A percentile compares a stretch with the other conserved stretches of the same genome.
Evolutionary conservation across 2,888 invertebrate genomes (phyloP).

Genomic region (Auanema freiburgensis): DNA sequence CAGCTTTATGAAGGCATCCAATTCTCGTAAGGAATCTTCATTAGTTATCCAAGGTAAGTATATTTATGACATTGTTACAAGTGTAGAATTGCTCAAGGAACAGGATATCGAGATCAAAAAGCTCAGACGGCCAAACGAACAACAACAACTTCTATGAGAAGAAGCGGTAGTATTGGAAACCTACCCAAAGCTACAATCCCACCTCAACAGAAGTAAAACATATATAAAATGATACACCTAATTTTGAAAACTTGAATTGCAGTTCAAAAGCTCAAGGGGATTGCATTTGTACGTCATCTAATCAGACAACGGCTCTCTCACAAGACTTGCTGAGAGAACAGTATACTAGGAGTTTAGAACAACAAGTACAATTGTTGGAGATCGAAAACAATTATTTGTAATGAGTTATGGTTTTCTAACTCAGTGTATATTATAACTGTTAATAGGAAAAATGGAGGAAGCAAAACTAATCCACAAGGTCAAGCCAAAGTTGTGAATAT

Average conservation of each 20-base stretch:
- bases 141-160: conserved; percentile 13
- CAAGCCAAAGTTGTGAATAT: conserved; percentile 11
- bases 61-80: no score
- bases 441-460: background rate
- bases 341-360: conserved; percentile 43
- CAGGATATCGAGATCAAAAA: no score
- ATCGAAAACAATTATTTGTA: conserved; percentile 44
- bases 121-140: conserved; percentile 7
- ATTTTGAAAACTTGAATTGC: no score
- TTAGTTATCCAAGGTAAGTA: no score
- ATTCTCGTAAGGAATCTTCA: no score
- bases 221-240: no score
- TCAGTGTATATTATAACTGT: background rate
- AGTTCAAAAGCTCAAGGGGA: no score
- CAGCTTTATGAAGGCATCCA: no score
- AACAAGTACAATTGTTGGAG: conserved; percentile 46
- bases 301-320: no score
- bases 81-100: no score
- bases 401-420: conserved; percentile 1
- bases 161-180: conserved; percentile 20
- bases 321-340: conserved; percentile 23
- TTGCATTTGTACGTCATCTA: no score
- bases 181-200: conserved; percentile 19
- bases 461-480: background rate
- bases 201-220: conserved; percentile 6